These are phyloP conservation scores for Scaptomyza montana DNA, from an alignment of 1,140 invertebrate genomes.

Conservation along the genomic window DNA sequence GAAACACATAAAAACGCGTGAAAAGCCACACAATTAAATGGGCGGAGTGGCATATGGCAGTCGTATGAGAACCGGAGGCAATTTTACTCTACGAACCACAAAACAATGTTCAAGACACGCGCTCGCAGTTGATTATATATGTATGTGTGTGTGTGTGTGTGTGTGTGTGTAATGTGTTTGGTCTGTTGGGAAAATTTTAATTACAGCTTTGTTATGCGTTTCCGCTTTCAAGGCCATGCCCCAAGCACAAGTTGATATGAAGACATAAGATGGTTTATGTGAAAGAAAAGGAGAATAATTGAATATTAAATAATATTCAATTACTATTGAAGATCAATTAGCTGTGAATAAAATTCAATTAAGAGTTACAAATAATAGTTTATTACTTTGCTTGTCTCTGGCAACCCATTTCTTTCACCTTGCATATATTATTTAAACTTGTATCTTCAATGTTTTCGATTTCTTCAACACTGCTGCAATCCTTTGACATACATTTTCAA, in stretches of 20 bases:
- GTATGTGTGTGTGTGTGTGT: no score
- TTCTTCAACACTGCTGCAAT: neutral
- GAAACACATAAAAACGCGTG: constrained; percentile 69
- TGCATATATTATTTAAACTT: neutral
- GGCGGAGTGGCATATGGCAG: constrained; percentile 30
- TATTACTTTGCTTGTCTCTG: neutral
- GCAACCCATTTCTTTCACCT: no score
- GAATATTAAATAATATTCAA: neutral
- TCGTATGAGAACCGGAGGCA: neutral
- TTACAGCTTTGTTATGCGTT: constrained; percentile 21
- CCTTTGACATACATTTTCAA: neutral
- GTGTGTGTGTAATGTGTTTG: constrained; percentile 4
- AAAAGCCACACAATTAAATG: constrained; percentile 73
- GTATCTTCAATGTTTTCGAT: no score
- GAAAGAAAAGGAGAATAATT: neutral
- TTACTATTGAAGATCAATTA: neutral
- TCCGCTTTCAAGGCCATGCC: constrained; percentile 31
- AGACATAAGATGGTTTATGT: neutral
- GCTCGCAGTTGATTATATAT: neutral
- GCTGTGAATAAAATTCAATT: neutral
- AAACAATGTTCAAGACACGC: constrained; percentile 38
- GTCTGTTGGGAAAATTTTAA: constrained; percentile 13
- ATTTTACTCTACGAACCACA: constrained; percentile 14
- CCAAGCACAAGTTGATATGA: neutral
- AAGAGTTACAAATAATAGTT: neutral